Conservation (phyloP, 2,888 invertebrate genomes). For the Nephrotoma guestfalica region DNA sequence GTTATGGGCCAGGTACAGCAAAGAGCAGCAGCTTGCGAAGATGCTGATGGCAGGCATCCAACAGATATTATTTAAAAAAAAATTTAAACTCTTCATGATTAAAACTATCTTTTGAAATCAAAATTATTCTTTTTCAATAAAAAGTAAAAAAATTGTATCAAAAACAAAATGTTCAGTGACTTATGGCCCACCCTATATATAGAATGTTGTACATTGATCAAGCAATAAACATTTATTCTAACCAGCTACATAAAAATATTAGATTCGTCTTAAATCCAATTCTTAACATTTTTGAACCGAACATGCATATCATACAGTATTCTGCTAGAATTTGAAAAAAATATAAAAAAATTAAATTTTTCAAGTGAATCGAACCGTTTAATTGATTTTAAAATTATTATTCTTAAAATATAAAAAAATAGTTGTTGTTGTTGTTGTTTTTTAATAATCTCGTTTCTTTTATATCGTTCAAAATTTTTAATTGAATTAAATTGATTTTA, state of each 20-base stretch:
- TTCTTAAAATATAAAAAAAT: neutral
- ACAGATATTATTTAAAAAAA: too few species aligned
- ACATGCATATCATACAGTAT: neutral
- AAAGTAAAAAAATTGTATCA: neutral
- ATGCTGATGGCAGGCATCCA: too few species aligned
- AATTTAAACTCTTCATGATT: too few species aligned
- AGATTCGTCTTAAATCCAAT: neutral
- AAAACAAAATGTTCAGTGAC: too few species aligned
- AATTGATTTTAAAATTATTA: neutral
- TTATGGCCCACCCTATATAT: too few species aligned
- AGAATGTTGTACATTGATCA: too few species aligned
- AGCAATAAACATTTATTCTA: too few species aligned
- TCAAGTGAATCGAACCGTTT: neutral
- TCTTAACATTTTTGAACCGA: neutral
- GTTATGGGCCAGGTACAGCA: too few species aligned
- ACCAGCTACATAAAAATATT: neutral
- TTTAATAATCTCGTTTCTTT: too few species aligned
- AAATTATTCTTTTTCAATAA: too few species aligned
- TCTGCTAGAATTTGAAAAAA: neutral
- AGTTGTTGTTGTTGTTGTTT: neutral
- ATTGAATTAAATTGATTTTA: neutral
- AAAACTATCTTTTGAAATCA: too few species aligned
- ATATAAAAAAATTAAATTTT: neutral
- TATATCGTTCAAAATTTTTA: neutral
- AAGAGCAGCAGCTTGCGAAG: too few species aligned